A percentile compares a stretch with the other conserved stretches of the same genome.
Evolutionary conservation across 92 coral and sea anemone species (phyloP).

Genomic region (Porites divaricata): DNA sequence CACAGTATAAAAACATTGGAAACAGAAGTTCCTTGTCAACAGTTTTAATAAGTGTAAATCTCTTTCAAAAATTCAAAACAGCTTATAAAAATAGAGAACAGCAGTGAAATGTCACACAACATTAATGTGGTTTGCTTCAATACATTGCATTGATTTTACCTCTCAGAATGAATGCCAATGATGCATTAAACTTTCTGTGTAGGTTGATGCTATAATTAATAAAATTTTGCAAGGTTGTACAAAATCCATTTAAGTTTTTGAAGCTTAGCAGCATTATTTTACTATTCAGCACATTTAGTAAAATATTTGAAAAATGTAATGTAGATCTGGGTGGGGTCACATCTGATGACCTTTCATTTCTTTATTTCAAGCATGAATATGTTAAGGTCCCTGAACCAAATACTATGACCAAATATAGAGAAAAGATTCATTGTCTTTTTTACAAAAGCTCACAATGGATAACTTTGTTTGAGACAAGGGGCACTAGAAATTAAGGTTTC

Average conservation of each 20-base stretch:
- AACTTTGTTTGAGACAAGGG: background rate
- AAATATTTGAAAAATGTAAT: constrained; percentile 29
- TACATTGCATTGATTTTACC: background rate
- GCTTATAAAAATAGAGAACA: constrained; percentile 5
- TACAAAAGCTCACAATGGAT: constrained; percentile 17
- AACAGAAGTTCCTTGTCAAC: constrained; percentile 19
- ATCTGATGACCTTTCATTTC: constrained; percentile 25
- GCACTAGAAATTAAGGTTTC: background rate
- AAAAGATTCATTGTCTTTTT: constrained; percentile 2
- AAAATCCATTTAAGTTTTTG: background rate
- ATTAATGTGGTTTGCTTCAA: background rate
- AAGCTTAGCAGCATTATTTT: background rate
- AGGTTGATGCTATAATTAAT: too few species aligned
- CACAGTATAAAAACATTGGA: background rate
- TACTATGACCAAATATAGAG: constrained; percentile 81
- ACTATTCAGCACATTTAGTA: background rate
- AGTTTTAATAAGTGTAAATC: constrained; percentile 8
- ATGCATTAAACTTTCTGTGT: too few species aligned
- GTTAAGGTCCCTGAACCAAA: constrained; percentile 40
- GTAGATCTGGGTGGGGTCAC: constrained; percentile 45
- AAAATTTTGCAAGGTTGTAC: background rate
- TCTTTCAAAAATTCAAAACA: constrained; percentile 24
- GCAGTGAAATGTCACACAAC: constrained; percentile 26
- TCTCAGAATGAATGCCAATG: background rate
- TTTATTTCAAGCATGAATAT: constrained; percentile 24